phyloP scores from a whole-genome alignment of 2,888 invertebrate genomes.

The Dicycla oo region DNA sequence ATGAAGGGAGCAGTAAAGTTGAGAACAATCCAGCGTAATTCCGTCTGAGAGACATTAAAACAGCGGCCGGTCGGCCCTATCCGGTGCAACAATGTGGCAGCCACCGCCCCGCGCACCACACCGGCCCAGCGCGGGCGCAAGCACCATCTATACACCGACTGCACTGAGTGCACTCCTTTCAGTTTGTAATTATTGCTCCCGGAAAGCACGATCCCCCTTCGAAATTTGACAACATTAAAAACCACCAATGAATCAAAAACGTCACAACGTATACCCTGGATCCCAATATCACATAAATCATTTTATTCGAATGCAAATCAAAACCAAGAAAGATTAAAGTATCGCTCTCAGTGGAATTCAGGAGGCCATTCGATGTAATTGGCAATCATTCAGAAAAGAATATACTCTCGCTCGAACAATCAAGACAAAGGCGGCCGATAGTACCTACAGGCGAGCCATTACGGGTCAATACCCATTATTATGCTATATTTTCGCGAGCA shows the following conservation, averaged over 20 bases:
- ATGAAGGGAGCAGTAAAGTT: conserved; percentile 88
- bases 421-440: conserved; percentile 90
- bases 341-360: conserved; percentile 86
- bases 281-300: conserved; percentile 87
- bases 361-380: conserved; percentile 89
- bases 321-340: conserved; percentile 82
- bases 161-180: conserved; percentile 33
- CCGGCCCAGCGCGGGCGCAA: conserved; percentile 7
- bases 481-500: conserved; percentile 90
- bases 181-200: conserved; percentile 45
- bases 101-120: conserved; percentile 48
- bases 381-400: conserved; percentile 89
- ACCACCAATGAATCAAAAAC: conserved; percentile 58
- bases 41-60: conserved; percentile 90
- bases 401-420: conserved; percentile 87
- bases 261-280: conserved; percentile 70
- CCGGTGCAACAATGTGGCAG: conserved; percentile 89
- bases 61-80: conserved; percentile 87
- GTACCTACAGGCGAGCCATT: conserved; percentile 89
- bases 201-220: conserved; percentile 17
- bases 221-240: conserved; percentile 61
- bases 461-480: conserved; percentile 90
- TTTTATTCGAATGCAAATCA: conserved; percentile 85
- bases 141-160: conserved; percentile 29
- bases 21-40: conserved; percentile 91